Evolutionary conservation across 1,140 invertebrate genomes (phyloP), one percentile per base, ranked within the genome.

Genomic region (Zaprionus tsacasi): DNA sequence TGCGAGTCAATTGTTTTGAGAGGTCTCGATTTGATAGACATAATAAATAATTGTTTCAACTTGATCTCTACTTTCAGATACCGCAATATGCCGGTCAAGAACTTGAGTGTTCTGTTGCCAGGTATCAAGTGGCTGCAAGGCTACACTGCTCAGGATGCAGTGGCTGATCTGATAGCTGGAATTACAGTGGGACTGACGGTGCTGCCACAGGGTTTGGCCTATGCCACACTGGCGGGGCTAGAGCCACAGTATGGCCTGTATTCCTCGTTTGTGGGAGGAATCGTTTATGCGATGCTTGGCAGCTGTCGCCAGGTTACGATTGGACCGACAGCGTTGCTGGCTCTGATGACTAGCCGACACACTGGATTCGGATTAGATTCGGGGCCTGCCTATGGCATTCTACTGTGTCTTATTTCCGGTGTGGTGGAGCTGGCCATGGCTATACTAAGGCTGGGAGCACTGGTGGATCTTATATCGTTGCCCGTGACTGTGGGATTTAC

Each of bases 401-500:
- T 98, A 0, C 93, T 99, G 56, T 96, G 96, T 77, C 97, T 99
- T 76, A 93, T 98, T 7, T 95, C 95, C 7, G 98, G 98, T 13
- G 93, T 97, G 33, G 95, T 98, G 36, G 96, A 98, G 90, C 88
- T 98, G 12, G 76, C 96, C 3, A 97, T 98, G 96, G 97, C 96
- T 48, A 93, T 97, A 66, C 93, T 98, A 48, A 96, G 96, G 93
- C 94, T 98, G 92, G 98, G 98, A 78, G 98, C 99, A 88, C 92
- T 99, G 57, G 97, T 99, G 43, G 97, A 99, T 86, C 96, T 98
- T 87, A 99, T 99, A 68, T 98, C 98, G 0, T 94, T 96, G 55
- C 96, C 98, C 7, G 97, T 99, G 7, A 98, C 97, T 35, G 97
- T 96, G 74, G 97, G 97, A 11, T 99, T 99, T 89, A 99, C 97